Evolutionary conservation across 2,797 vertebrate genomes (phyloP), one percentile per base, ranked within the genome.

Genomic region (Miichthys miiuy): DNA sequence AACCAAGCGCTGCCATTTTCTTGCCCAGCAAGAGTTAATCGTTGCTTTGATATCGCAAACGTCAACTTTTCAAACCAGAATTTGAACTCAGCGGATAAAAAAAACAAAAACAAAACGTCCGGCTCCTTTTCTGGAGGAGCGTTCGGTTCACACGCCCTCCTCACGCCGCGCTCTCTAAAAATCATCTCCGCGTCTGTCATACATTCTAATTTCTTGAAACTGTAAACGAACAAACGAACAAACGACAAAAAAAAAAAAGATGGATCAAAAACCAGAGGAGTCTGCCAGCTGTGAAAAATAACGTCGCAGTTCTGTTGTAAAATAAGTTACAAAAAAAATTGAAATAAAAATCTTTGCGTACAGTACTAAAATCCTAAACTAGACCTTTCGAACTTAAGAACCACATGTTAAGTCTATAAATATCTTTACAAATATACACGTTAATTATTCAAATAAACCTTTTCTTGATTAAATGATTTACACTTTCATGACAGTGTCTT

Each of bases 361-460:
- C 95, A 96, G 95, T 96, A 96, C 94, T 94, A 95, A 94, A 93
- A 95, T 44, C 1, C 95, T 96, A 96, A 75, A 89, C 94, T 95
- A 95, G 65, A 94, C 90, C 92, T 95, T 96, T 95, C 88, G 84
- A 96, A 93, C 91, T 88, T 77, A 94, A 91, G 91, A 95, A 95
- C 93, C 90, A 93, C 95, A 94, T 96, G 95, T 94, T 96, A 96
- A 90, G 94, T 95, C 95, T 97, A 98, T 98, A 98, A 98, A 98
- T 97, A 99, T 94, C 96, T 98, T 98, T 97, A 99, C 97, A 98
- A 97, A 98, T 97, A 97, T 97, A 98, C 97, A 98, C 48, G 94
- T 96, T 97, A 96, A 96, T 94, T 91, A 92, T 85, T 94, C 94
- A 96, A 95, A 95, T 96, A 97, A 96, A 97, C 88, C 90, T 94